Conservation (phyloP, 2,888 invertebrate species). For the Tillus elongatus region DNA sequence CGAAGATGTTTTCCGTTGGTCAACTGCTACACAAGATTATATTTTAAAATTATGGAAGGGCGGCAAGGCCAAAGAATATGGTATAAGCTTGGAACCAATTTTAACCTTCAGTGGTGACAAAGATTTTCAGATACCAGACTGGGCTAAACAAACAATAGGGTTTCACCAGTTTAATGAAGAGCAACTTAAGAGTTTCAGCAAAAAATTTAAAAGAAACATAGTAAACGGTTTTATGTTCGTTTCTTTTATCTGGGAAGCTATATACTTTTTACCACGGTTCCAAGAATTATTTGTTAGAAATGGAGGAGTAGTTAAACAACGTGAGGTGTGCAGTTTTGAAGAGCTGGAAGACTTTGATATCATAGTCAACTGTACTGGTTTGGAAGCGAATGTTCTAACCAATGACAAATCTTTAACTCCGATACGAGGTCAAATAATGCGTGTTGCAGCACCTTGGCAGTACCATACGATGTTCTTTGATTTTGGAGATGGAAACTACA, state of each 20-base stretch:
- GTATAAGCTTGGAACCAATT: background rate
- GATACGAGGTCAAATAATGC: conserved; percentile 63
- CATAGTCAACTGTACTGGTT: conserved; percentile 71
- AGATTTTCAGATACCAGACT: conserved; percentile 33
- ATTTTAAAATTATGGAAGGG: background rate
- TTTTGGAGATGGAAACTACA: conserved; percentile 45
- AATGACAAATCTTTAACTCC: conserved; percentile 54
- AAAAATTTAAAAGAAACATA: conserved; percentile 36
- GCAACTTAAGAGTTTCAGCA: conserved; percentile 36
- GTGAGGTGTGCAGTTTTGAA: conserved; percentile 46
- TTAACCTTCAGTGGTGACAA: conserved; percentile 29
- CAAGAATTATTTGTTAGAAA: conserved; percentile 49
- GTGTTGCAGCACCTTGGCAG: conserved; percentile 60
- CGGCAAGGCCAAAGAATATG: background rate
- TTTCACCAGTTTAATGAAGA: conserved; percentile 31
- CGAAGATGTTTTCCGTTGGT: background rate
- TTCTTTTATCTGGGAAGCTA: conserved; percentile 59
- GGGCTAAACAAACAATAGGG: conserved; percentile 44
- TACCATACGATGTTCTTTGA: conserved; percentile 51
- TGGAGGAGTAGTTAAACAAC: conserved; percentile 49
- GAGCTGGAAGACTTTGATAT: conserved; percentile 47
- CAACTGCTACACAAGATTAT: background rate
- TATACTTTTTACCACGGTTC: conserved; percentile 57
- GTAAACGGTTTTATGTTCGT: conserved; percentile 54
- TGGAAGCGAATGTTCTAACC: conserved; percentile 55